phyloP scores from a whole-genome alignment of 2,888 invertebrate species.

The Neelides folsomi region DNA sequence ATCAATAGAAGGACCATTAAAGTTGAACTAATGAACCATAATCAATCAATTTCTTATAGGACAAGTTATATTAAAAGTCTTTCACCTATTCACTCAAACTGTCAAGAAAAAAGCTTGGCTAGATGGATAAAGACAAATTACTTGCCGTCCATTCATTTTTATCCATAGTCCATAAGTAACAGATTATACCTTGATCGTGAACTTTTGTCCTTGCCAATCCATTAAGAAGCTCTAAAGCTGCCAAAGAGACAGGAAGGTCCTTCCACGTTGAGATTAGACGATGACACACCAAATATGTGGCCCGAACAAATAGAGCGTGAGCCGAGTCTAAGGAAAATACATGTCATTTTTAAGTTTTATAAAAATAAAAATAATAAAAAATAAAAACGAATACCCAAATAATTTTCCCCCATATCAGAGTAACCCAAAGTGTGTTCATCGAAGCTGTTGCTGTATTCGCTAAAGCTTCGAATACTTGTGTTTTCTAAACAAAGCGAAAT shows the following conservation, averaged over 20 bases:
- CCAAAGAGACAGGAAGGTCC: conserved; percentile 83
- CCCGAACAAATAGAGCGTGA: conserved; percentile 76
- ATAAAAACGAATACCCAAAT: conserved; percentile 26
- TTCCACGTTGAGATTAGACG: conserved; percentile 92
- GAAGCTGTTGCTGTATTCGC: conserved; percentile 34
- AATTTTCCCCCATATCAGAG: conserved; percentile 20
- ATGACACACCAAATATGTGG: conserved; percentile 87
- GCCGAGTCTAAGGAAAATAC: conserved; percentile 53
- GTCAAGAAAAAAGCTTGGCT: too few species aligned
- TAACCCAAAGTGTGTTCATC: conserved; percentile 31
- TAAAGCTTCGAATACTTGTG: conserved; percentile 32
- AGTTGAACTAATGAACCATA: too few species aligned
- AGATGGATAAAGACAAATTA: too few species aligned
- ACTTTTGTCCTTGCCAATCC: conserved; percentile 82
- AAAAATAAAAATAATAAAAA: background rate
- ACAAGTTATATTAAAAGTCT: too few species aligned
- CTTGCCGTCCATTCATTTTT: too few species aligned
- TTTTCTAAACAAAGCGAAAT: conserved; percentile 20
- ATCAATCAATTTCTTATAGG: too few species aligned
- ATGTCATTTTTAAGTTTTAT: background rate
- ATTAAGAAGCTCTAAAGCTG: conserved; percentile 78
- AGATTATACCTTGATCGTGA: conserved; percentile 60
- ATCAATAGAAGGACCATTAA: too few species aligned
- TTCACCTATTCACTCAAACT: too few species aligned
- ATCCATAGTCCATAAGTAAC: background rate